phyloP scores from a whole-genome alignment of 2,888 invertebrate species.

The Patella ulyssiponensis region DNA sequence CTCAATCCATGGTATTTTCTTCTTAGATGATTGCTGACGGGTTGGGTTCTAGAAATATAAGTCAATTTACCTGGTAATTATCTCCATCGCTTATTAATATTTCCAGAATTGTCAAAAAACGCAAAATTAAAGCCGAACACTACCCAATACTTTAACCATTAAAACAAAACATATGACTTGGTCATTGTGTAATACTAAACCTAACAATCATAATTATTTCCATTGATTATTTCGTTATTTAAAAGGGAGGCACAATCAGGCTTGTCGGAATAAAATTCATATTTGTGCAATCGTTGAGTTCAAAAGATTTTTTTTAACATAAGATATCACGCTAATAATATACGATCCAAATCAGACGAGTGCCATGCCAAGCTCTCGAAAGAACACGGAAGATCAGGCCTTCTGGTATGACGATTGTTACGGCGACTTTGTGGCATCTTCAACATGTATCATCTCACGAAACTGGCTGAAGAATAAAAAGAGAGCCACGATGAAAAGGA shows the following conservation, averaged over 20 bases:
- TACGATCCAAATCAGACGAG: slow-evolving; percentile 7
- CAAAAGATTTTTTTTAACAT: not conserved
- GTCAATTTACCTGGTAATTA: too few species aligned
- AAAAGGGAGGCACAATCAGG: too few species aligned
- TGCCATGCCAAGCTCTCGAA: not conserved
- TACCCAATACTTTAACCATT: too few species aligned
- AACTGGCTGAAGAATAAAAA: not conserved
- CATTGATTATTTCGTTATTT: too few species aligned
- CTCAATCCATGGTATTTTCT: slow-evolving; percentile 62
- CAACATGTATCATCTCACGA: not conserved
- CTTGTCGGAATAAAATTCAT: too few species aligned
- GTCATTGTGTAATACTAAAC: too few species aligned
- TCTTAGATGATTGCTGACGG: slow-evolving; percentile 39
- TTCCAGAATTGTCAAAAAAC: too few species aligned
- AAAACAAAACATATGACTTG: too few species aligned
- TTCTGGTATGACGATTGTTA: slow-evolving; percentile 4
- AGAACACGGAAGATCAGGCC: not conserved
- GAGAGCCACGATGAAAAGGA: not conserved
- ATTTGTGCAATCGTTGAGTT: too few species aligned
- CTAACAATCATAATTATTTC: too few species aligned
- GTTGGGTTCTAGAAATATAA: slow-evolving; percentile 24
- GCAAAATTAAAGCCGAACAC: not conserved
- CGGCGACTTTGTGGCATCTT: not conserved
- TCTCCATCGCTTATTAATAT: too few species aligned
- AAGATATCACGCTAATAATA: not conserved